Percentiles rank a stretch among this genome's conserved stretches.
Conservation (phyloP, 2,888 invertebrate genomes). For the Electrophaes corylata region DNA sequence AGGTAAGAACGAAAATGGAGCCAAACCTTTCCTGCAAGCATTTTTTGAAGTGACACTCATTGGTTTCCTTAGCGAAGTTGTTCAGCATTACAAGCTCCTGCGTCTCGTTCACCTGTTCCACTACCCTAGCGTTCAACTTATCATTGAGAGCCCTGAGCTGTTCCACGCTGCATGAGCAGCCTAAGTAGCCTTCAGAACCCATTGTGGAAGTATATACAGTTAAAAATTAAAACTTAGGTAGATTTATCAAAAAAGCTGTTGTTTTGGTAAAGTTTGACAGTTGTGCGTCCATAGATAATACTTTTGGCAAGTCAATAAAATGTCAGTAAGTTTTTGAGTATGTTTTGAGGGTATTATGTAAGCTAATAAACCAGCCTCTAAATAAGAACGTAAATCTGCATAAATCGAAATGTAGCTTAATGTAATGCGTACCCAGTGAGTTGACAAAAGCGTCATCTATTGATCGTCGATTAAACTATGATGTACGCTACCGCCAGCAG, state of each 20-base stretch:
- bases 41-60: constrained; percentile 64
- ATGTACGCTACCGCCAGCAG: too few species aligned
- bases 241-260: constrained; percentile 12
- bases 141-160: constrained; percentile 55
- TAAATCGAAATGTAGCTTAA: too few species aligned
- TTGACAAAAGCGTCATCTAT: too few species aligned
- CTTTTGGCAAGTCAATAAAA: too few species aligned
- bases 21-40: constrained; percentile 62
- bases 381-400: too few species aligned
- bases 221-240: constrained; percentile 19
- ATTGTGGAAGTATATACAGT: constrained; percentile 46
- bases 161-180: constrained; percentile 49
- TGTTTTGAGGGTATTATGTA: too few species aligned
- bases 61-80: constrained; percentile 64
- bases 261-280: constrained; percentile 17
- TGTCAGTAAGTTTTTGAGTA: too few species aligned
- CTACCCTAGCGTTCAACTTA: constrained; percentile 59
- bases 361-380: too few species aligned
- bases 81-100: constrained; percentile 71
- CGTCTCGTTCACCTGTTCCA: constrained; percentile 64
- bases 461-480: too few species aligned
- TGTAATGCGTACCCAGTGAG: too few species aligned
- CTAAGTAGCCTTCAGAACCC: constrained; percentile 55
- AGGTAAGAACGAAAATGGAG: neutral
- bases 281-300: neutral